These are phyloP conservation scores for Valencia hispanica DNA, from an alignment of 2,797 vertebrate genomes.

Conservation along the genomic window DNA sequence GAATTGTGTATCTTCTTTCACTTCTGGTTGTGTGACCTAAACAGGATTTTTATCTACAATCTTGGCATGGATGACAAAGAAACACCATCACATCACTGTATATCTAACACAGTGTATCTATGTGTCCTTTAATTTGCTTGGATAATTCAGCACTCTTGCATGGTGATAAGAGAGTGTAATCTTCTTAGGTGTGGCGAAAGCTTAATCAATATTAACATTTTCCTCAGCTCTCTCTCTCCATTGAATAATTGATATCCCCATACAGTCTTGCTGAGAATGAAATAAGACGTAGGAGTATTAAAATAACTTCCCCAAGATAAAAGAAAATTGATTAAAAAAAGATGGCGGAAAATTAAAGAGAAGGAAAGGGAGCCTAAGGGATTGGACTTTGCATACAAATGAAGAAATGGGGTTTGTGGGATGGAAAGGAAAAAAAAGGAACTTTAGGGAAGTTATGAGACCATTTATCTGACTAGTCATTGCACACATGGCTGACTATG, in stretches of 20 bases:
- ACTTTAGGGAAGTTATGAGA: conserved; percentile 80
- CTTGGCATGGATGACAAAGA: conserved; percentile 65
- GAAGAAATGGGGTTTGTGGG: conserved; percentile 65
- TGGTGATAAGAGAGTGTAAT: conserved; percentile 82
- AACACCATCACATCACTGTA: conserved; percentile 61
- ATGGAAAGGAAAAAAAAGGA: conserved; percentile 61
- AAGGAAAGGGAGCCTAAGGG: conserved; percentile 78
- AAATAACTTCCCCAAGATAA: conserved; percentile 85
- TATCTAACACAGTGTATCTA: conserved; percentile 67
- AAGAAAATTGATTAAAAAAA: conserved; percentile 86
- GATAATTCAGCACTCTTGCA: conserved; percentile 76
- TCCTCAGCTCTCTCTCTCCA: conserved; percentile 79
- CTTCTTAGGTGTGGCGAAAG: conserved; percentile 81
- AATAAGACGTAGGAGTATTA: conserved; percentile 86
- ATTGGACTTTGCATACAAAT: conserved; percentile 82
- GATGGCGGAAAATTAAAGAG: conserved; percentile 84
- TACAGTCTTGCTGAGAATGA: conserved; percentile 83
- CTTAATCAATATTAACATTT: conserved; percentile 87
- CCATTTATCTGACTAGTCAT: conserved; percentile 79
- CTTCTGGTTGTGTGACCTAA: conserved; percentile 51
- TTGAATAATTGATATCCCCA: conserved; percentile 86
- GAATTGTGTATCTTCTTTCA: conserved; percentile 34
- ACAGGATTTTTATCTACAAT: conserved; percentile 70
- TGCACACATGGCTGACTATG: conserved; percentile 61
- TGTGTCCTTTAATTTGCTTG: conserved; percentile 73